Conservation (phyloP, 2,888 invertebrate species). For the Rutpela maculata region DNA sequence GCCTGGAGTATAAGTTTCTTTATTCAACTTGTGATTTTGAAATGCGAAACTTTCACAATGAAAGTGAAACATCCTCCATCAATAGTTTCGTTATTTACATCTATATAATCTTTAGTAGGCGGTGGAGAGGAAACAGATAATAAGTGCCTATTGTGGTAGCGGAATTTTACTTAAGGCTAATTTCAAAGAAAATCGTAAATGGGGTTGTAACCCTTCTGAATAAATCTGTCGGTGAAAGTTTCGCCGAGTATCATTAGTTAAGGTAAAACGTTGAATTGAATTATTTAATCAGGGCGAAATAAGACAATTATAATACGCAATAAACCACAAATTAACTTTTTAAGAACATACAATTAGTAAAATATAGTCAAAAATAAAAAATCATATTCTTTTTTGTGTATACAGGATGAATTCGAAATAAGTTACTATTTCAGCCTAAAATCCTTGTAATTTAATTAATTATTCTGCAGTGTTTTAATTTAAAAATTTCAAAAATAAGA, state of each 20-base stretch:
- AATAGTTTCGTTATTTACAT: conserved; percentile 55
- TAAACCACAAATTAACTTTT: no score
- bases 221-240: conserved; percentile 27
- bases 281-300: background rate
- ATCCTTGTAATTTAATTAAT: no score
- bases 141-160: conserved; percentile 39
- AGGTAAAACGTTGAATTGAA: conserved; percentile 17
- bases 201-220: conserved; percentile 34
- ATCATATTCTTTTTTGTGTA: no score
- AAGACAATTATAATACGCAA: background rate
- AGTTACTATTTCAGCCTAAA: no score
- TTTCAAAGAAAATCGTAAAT: conserved; percentile 32
- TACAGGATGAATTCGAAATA: no score
- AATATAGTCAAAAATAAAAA: no score
- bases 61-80: conserved; percentile 55
- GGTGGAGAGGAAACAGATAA: conserved; percentile 42
- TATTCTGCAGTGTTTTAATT: no score
- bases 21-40: conserved; percentile 43
- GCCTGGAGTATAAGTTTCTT: conserved; percentile 25
- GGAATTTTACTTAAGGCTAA: conserved; percentile 30
- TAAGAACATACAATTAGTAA: no score
- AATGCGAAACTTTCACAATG: conserved; percentile 53
- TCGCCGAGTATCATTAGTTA: conserved; percentile 29
- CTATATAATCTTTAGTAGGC: conserved; percentile 46
- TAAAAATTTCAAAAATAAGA: no score